phyloP scores from a whole-genome alignment of 2,888 invertebrate species.

The Bugula neritina region DNA sequence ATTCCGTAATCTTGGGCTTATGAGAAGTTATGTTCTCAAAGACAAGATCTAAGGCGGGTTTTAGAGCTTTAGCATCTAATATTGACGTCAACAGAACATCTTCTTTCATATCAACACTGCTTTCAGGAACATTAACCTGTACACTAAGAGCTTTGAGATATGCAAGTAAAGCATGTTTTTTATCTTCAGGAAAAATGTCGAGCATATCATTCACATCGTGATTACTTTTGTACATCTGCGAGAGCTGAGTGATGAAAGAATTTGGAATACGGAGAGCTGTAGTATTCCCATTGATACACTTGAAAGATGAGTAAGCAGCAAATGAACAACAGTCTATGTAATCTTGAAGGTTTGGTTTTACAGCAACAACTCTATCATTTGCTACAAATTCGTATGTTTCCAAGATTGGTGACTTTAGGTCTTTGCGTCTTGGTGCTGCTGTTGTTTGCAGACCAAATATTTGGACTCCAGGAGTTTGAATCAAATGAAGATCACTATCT shows the following conservation, averaged over 20 bases:
- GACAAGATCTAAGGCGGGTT: conserved; percentile 63
- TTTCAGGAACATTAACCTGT: background rate
- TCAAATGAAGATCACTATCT: background rate
- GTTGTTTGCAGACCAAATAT: conserved; percentile 83
- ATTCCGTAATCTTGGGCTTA: conserved; percentile 71
- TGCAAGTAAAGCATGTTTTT: background rate
- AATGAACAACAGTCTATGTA: conserved; percentile 13
- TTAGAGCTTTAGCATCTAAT: conserved; percentile 37
- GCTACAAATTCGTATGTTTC: conserved; percentile 79
- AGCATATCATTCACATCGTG: background rate
- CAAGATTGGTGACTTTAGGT: conserved; percentile 71
- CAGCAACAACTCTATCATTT: background rate
- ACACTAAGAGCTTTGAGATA: background rate
- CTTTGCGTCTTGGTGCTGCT: conserved; percentile 71
- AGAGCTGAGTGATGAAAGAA: background rate
- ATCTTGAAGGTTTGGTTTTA: background rate
- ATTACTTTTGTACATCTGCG: background rate
- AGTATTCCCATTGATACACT: background rate
- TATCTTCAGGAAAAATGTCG: background rate
- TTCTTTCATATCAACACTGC: background rate
- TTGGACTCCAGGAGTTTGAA: conserved; percentile 72
- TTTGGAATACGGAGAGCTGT: background rate
- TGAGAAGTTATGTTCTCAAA: conserved; percentile 69
- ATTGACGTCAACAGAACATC: conserved; percentile 37
- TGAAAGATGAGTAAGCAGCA: background rate